Conservation (phyloP, 2,888 invertebrate species). For the Oeneis ivallda region DNA sequence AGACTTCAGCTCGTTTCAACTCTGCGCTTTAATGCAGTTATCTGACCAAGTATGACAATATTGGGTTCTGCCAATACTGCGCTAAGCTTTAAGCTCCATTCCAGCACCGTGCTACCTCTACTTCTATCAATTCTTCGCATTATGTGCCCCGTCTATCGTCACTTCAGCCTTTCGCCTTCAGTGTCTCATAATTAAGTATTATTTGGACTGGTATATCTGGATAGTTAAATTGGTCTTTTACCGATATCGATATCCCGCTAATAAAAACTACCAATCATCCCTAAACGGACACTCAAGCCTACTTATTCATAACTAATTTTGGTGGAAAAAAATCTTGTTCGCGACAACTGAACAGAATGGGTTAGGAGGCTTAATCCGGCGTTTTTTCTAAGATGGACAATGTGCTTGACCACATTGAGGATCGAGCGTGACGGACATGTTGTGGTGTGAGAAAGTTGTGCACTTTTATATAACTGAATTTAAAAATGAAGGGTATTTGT, state of each 20-base stretch:
- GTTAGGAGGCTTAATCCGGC: conserved; percentile 68
- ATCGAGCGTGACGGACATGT: conserved; percentile 51
- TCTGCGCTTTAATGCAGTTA: too few species aligned
- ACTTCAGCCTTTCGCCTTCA: too few species aligned
- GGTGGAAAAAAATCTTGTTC: conserved; percentile 58
- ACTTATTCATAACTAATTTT: conserved; percentile 75
- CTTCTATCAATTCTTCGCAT: too few species aligned
- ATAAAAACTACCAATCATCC: neutral
- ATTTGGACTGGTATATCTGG: too few species aligned
- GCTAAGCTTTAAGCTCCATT: too few species aligned
- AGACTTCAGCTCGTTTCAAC: too few species aligned
- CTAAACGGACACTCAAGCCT: conserved; percentile 51
- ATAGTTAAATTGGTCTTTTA: neutral
- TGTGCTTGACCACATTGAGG: conserved; percentile 73
- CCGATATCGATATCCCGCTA: conserved; percentile 24
- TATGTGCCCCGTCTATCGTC: too few species aligned
- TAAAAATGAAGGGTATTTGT: neutral
- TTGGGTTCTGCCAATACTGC: too few species aligned
- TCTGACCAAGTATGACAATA: too few species aligned
- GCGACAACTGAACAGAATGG: conserved; percentile 60
- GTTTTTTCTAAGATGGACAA: conserved; percentile 60
- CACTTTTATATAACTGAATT: neutral
- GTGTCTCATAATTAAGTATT: too few species aligned
- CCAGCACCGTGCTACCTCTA: too few species aligned
- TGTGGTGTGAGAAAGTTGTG: conserved; percentile 45